Conservation (phyloP, 2,797 vertebrate species). For the Melanotaenia pygmaea region DNA sequence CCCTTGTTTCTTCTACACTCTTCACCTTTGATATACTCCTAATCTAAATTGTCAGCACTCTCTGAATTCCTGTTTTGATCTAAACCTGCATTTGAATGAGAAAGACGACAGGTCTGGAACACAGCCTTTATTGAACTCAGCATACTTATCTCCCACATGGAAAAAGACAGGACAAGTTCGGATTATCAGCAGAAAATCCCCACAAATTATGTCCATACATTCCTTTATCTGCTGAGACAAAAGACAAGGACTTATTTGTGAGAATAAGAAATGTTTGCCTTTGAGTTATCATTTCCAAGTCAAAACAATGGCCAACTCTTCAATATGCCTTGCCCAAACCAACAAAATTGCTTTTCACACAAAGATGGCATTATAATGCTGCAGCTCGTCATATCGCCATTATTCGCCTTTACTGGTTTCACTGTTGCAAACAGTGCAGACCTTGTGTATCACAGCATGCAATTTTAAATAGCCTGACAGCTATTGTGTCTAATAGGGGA, state of each 20-base stretch:
- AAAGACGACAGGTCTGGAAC: constrained; percentile 58
- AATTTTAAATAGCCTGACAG: not conserved
- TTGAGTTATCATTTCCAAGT: not conserved
- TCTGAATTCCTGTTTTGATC: constrained; percentile 67
- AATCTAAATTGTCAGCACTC: constrained; percentile 70
- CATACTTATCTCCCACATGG: constrained; percentile 38
- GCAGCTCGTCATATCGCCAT: not conserved
- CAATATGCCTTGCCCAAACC: not conserved
- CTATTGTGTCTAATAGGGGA: not conserved
- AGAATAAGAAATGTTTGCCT: not conserved
- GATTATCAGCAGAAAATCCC: constrained; percentile 13
- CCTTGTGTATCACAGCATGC: not conserved
- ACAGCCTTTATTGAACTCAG: constrained; percentile 42
- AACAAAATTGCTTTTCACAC: not conserved
- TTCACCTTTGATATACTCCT: constrained; percentile 60
- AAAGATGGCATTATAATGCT: not conserved
- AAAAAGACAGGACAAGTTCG: constrained; percentile 31
- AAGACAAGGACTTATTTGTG: not conserved
- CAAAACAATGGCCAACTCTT: not conserved
- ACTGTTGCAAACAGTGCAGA: not conserved
- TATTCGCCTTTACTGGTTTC: not conserved
- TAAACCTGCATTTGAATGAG: constrained; percentile 51
- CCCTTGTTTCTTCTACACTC: constrained; percentile 36
- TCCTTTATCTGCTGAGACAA: constrained; percentile 9
- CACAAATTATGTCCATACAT: not conserved